phyloP scores from a whole-genome alignment of 2,888 invertebrate species.

The Nomada flava region DNA sequence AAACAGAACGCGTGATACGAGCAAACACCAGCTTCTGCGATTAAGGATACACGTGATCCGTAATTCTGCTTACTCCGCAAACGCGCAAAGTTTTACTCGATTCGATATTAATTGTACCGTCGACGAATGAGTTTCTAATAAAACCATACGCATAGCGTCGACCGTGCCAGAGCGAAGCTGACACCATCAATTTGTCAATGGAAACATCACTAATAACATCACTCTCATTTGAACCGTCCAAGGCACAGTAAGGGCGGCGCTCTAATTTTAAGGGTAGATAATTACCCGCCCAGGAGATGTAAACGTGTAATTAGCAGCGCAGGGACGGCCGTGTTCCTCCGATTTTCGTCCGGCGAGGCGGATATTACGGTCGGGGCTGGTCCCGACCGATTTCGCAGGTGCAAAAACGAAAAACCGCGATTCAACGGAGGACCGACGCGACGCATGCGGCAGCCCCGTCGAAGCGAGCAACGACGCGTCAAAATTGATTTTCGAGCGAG shows the following conservation, averaged over 20 bases:
- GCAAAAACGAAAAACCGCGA: slow-evolving; percentile 30
- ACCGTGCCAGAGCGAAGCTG: neutral
- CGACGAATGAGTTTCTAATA: no score
- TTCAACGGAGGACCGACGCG: neutral
- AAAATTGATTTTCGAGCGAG: slow-evolving; percentile 69
- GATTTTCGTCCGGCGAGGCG: no score
- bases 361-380: no score
- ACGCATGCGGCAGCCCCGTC: slow-evolving; percentile 25
- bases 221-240: neutral
- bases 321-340: no score
- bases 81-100: neutral
- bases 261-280: neutral
- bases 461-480: slow-evolving; percentile 55
- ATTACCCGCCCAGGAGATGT: neutral
- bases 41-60: slow-evolving; percentile 15
- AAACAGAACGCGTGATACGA: slow-evolving; percentile 16
- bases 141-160: no score
- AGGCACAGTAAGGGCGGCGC: neutral
- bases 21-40: neutral
- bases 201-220: slow-evolving; percentile 14
- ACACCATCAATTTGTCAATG: neutral
- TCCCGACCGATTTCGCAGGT: no score
- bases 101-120: no score
- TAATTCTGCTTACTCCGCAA: slow-evolving; percentile 20
- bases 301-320: slow-evolving; percentile 44